Evolutionary conservation across 2,888 invertebrate genomes (phyloP).

Genomic region (Mimas tiliae): DNA sequence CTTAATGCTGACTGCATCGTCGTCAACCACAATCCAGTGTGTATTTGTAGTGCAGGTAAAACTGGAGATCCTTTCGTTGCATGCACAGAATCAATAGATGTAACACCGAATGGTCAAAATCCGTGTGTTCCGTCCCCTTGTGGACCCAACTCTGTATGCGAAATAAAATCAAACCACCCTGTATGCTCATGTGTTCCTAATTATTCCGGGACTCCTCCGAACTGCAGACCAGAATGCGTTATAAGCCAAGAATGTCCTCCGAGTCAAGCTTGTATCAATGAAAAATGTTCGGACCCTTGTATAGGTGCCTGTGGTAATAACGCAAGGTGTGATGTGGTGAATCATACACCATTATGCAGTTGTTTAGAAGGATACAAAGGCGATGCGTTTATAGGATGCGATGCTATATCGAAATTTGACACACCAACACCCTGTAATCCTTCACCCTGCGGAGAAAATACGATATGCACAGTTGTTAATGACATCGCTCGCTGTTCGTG

Average conservation of each 20-base stretch:
- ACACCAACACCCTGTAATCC: conserved; percentile 88
- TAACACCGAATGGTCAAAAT: conserved; percentile 74
- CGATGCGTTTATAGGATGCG: conserved; percentile 93
- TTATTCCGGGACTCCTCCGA: conserved; percentile 92
- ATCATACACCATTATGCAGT: conserved; percentile 92
- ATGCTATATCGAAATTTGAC: conserved; percentile 77
- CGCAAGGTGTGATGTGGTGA: conserved; percentile 91
- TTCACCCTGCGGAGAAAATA: conserved; percentile 93
- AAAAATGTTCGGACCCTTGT: conserved; percentile 94
- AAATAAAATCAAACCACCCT: conserved; percentile 90
- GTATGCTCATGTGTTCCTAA: conserved; percentile 92
- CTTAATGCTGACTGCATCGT: conserved; percentile 90
- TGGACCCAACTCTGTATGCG: conserved; percentile 93
- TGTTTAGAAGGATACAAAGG: conserved; percentile 91
- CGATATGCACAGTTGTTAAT: conserved; percentile 89
- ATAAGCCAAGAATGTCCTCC: conserved; percentile 92
- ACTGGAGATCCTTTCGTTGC: conserved; percentile 93
- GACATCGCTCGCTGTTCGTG: conserved; percentile 91
- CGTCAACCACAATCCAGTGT: conserved; percentile 93
- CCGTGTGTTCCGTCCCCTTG: conserved; percentile 89
- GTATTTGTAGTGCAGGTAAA: conserved; percentile 89
- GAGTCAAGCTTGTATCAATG: conserved; percentile 91
- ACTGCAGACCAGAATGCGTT: conserved; percentile 93
- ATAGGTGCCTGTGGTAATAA: conserved; percentile 90
- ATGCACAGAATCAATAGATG: conserved; percentile 78